Evolutionary conservation across 2,113 vertebrate genomes (phyloP).

Genomic region (Ploceus nigricollis): DNA sequence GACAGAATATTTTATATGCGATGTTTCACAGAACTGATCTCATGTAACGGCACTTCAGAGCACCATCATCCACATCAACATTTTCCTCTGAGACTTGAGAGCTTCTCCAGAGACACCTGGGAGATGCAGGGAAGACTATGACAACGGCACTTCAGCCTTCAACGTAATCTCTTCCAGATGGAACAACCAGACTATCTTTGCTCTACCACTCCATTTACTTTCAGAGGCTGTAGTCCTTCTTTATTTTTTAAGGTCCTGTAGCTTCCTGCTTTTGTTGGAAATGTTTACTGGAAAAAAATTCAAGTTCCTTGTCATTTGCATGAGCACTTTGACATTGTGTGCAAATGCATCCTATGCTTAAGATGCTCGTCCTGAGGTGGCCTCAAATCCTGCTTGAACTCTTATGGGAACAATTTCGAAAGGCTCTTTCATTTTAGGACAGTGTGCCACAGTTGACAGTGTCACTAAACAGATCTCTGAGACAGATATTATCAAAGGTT

Average conservation of each 20-base stretch:
- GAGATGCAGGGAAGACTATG: not conserved
- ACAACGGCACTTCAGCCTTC: not conserved
- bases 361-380: not conserved
- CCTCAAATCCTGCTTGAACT: not conserved
- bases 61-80: rapidly evolving
- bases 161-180: not conserved
- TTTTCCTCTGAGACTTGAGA: not conserved
- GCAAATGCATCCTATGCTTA: not conserved
- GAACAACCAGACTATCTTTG: not conserved
- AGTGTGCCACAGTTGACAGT: not conserved
- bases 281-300: not conserved
- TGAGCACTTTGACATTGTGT: not conserved
- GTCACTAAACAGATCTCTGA: not conserved
- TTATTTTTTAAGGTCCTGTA: not conserved
- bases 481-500: not conserved
- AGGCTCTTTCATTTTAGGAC: not conserved
- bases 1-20: not conserved
- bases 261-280: not conserved
- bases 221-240: not conserved
- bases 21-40: not conserved
- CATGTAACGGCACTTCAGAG: not conserved
- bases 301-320: not conserved
- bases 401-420: not conserved
- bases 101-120: not conserved
- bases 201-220: not conserved